Conservation (phyloP, 2,888 invertebrate genomes). For the Nebria brevicollis region DNA sequence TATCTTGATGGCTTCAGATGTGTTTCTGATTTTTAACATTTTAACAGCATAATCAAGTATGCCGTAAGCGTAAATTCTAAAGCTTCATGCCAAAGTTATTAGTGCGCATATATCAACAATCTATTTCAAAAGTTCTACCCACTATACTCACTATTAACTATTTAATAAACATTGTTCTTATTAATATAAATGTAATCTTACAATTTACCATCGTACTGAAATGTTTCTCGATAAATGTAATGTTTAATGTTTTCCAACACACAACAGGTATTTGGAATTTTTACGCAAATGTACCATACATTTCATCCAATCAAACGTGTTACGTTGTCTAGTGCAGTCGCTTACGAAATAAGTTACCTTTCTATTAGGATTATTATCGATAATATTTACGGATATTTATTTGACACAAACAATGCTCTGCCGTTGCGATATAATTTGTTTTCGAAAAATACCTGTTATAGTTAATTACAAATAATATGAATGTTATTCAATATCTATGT, state of each 20-base stretch:
- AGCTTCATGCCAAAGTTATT: neutral
- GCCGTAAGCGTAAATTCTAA: neutral
- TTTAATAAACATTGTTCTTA: no score
- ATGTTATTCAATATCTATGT: neutral
- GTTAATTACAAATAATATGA: neutral
- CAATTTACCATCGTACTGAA: no score
- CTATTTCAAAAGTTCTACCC: neutral
- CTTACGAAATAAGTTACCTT: neutral
- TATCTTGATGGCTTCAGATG: neutral
- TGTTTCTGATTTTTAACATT: neutral
- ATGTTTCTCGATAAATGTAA: neutral
- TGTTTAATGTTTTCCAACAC: neutral
- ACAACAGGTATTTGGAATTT: neutral
- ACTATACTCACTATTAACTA: neutral
- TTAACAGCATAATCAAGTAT: neutral
- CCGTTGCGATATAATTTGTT: neutral
- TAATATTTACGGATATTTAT: no score
- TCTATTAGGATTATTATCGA: neutral
- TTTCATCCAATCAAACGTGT: neutral
- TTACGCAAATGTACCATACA: neutral
- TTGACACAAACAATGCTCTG: no score
- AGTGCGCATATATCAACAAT: neutral
- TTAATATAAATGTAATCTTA: no score
- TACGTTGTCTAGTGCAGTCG: neutral
- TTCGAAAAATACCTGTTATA: neutral